Evolutionary conservation across 2,113 vertebrate species (phyloP).

Genomic region (rabbit (Oryctolagus cuniculus)): mOryCun1.1 NC_091441.1:64369501-64370000

Average conservation of each 20-base stretch:
- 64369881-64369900: neutral
- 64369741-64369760: neutral
- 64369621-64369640: neutral
- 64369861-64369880: neutral
- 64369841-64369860: neutral
- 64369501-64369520: neutral
- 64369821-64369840: neutral
- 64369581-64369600: neutral
- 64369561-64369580: neutral
- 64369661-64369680: neutral
- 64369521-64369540: neutral
- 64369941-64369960: neutral
- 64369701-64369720: neutral
- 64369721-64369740: neutral
- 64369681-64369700: too few relatives aligned
- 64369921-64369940: neutral
- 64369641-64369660: neutral
- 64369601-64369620: neutral
- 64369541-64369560: neutral
- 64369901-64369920: neutral
- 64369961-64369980: neutral
- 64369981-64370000: conserved; percentile 18
- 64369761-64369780: neutral
- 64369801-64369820: neutral
- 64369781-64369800: neutral